Evolutionary conservation across 2,113 vertebrate genomes (phyloP).

Genomic region (Herpetotheres cachinnans): DNA sequence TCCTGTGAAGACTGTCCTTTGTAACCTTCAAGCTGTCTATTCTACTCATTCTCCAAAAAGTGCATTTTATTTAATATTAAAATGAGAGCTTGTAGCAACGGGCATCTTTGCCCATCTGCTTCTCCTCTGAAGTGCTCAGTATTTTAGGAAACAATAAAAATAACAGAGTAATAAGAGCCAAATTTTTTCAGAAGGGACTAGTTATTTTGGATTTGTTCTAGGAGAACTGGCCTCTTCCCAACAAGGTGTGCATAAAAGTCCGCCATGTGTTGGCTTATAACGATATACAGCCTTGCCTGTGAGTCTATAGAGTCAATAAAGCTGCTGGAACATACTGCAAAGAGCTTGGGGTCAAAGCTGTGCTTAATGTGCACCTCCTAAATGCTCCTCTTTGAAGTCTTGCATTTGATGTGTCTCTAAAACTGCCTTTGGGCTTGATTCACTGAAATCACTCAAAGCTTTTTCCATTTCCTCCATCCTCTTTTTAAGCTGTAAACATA

Average conservation of each 20-base stretch:
- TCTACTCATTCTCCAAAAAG: not conserved
- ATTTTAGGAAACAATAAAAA: constrained; percentile 58
- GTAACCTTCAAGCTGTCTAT: not conserved
- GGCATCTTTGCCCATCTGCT: constrained; percentile 50
- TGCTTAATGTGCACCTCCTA: not conserved
- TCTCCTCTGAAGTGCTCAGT: constrained; percentile 10
- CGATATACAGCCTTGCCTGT: not conserved
- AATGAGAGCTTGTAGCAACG: not conserved
- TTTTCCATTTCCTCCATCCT: constrained; percentile 39
- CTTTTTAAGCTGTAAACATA: not conserved
- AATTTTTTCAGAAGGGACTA: not conserved
- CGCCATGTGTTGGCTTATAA: not conserved
- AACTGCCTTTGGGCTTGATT: constrained; percentile 1
- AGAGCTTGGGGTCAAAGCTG: not conserved
- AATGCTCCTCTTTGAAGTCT: not conserved
- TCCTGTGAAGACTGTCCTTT: not conserved
- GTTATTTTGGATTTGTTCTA: not conserved
- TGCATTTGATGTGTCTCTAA: not conserved
- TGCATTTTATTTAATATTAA: constrained; percentile 9
- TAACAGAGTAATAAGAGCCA: not conserved
- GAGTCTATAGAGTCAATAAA: not conserved
- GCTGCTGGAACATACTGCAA: not conserved
- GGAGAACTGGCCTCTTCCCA: not conserved
- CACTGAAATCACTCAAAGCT: not conserved
- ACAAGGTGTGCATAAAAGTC: not conserved